Percentiles rank a stretch among this genome's conserved stretches.
Evolutionary conservation across 2,113 vertebrate genomes (phyloP).

Genomic region (Pyrgilauda ruficollis): DNA sequence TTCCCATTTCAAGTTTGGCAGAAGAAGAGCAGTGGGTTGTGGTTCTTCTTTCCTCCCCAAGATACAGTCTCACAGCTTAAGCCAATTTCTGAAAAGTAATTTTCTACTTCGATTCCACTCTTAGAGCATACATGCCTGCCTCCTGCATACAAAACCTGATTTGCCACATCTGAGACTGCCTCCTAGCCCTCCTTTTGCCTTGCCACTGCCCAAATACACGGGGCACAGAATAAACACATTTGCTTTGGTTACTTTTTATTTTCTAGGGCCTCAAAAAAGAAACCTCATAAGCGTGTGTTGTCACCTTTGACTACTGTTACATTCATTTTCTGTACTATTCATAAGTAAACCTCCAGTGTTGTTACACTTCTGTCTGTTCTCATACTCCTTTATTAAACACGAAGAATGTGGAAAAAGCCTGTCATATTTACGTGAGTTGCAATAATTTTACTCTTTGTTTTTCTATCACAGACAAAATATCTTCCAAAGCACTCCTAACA

Average conservation of each 20-base stretch:
- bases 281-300: accelerated
- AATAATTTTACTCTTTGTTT: background rate
- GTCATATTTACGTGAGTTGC: background rate
- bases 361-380: background rate
- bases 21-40: background rate
- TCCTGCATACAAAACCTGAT: background rate
- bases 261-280: background rate
- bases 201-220: background rate
- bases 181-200: background rate
- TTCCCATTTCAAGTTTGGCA: background rate
- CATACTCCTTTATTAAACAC: background rate
- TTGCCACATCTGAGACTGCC: background rate
- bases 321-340: background rate
- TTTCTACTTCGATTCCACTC: background rate
- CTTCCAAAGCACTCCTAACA: background rate
- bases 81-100: background rate
- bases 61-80: background rate
- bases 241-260: background rate
- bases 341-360: background rate
- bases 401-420: background rate
- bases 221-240: background rate
- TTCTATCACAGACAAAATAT: background rate
- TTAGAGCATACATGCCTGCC: background rate
- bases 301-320: background rate
- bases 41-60: background rate